Evolutionary conservation across 2,113 vertebrate genomes (phyloP).

Genomic region (Uropsilus gracilis): DNA sequence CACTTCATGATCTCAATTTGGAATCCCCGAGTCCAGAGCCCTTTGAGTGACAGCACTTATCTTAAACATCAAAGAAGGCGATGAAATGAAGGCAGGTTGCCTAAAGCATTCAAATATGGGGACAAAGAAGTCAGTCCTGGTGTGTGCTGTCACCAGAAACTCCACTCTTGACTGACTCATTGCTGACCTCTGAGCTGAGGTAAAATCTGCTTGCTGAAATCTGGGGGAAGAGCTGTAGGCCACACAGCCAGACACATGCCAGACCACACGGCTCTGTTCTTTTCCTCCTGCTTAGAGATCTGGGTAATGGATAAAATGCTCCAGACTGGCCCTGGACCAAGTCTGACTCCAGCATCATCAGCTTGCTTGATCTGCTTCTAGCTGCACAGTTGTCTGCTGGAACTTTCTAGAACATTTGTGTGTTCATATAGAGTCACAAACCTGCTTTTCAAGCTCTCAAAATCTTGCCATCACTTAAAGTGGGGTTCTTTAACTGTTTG

Average conservation of each 20-base stretch:
- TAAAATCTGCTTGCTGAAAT: rapidly evolving
- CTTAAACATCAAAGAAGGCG: neutral
- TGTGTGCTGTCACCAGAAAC: neutral
- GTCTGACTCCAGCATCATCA: neutral
- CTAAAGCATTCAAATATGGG: neutral
- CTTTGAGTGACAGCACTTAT: neutral
- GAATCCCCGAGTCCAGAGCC: neutral
- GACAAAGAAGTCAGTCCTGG: neutral
- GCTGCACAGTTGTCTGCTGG: neutral
- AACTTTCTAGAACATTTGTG: neutral
- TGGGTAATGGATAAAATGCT: neutral
- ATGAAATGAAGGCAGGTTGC: neutral
- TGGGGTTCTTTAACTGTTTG: neutral
- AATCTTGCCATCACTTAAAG: neutral
- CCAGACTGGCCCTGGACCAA: neutral
- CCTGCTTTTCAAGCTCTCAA: too few species aligned
- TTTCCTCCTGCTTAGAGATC: neutral
- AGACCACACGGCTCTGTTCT: neutral
- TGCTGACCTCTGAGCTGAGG: neutral
- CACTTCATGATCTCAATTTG: neutral
- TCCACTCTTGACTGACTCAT: too few species aligned
- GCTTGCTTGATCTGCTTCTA: neutral
- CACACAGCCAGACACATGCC: too few species aligned
- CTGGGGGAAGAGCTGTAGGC: neutral
- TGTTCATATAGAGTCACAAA: neutral